A percentile compares a stretch with the other conserved stretches of the same genome.
phyloP scores from a whole-genome alignment of 2,113 vertebrate species.

The Oreocharis arfaki region DNA sequence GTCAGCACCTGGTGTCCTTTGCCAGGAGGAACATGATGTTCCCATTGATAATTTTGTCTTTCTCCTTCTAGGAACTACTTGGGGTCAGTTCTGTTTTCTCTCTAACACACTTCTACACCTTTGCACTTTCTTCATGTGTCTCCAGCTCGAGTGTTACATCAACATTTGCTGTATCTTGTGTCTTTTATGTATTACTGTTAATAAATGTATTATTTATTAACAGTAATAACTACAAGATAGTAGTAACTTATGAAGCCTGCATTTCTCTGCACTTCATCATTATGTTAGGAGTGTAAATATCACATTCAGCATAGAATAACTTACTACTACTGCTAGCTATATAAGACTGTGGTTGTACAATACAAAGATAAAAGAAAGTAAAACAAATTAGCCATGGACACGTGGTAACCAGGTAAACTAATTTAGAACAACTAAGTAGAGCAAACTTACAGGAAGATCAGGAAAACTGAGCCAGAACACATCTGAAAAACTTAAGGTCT shows the following conservation, averaged over 20 bases:
- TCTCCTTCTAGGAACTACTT: neutral
- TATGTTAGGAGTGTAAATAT: neutral
- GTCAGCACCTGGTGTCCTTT: neutral
- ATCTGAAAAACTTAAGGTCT: neutral
- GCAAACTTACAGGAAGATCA: neutral
- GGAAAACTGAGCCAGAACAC: neutral
- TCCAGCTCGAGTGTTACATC: neutral
- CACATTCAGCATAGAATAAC: neutral
- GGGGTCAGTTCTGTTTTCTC: neutral
- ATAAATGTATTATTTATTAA: neutral
- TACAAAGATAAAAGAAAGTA: neutral
- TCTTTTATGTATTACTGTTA: neutral
- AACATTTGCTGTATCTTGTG: neutral
- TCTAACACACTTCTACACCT: neutral
- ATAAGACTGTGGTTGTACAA: neutral
- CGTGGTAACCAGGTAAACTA: rapidly evolving
- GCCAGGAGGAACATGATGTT: neutral
- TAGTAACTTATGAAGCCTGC: neutral
- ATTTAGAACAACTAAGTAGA: neutral
- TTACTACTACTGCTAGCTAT: neutral
- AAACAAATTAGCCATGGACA: neutral
- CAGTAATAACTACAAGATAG: no score
- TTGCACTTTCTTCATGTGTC: neutral
- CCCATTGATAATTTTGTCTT: neutral
- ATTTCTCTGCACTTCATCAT: neutral